Evolutionary conservation across 2,797 vertebrate species (phyloP), one percentile per base, ranked within the genome.

Genomic region (Lepidocolaptes lacrymiger): DNA sequence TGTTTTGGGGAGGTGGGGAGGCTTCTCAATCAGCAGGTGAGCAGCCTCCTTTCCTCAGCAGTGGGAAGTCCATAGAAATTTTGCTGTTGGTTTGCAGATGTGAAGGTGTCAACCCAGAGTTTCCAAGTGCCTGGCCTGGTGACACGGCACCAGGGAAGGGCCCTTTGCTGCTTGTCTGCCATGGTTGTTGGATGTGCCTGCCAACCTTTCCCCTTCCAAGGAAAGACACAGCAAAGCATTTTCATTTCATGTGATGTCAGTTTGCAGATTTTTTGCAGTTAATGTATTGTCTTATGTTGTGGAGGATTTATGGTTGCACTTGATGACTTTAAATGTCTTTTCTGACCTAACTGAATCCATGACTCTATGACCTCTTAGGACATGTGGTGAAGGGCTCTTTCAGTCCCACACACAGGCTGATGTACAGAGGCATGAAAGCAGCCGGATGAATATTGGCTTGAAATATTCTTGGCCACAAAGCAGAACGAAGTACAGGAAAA

Each of bases 141-240:
- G 23, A 32, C 9, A 24, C 17, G 5, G 30, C 61, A 30, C 7
- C 0, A 9, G 56, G 20, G 14, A 75, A 71, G 55, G 51, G 14
- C 17, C 12, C n/a, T 28, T 28, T 2, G 8, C 34, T 51, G 4
- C 39, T 27, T 16, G 16, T 49, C n/a, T 46, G 43, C 27, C 0
- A 3, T 1, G 2, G 1, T 18, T 27, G 11, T 3, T 36, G 49
- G 73, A 48, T n/a, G 24, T 8, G 8, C 21, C 12, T 4, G 1
- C 51, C 74, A 43, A 30, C 10, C 7, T 78, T 9, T 34, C 30
- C 39, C 56, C 28, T 49, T 52, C 52, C 27, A 36, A 77, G 39
- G 44, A 75, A 84, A 87, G 34, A 11, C 15, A 15, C 26, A 19
- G 58, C n/a, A 61, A 6, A 43, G 5, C 30, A 66, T 23, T 67